A percentile compares a stretch with the other conserved stretches of the same genome.
Conservation (phyloP, 2,888 invertebrate species). For the Dione juno region DNA sequence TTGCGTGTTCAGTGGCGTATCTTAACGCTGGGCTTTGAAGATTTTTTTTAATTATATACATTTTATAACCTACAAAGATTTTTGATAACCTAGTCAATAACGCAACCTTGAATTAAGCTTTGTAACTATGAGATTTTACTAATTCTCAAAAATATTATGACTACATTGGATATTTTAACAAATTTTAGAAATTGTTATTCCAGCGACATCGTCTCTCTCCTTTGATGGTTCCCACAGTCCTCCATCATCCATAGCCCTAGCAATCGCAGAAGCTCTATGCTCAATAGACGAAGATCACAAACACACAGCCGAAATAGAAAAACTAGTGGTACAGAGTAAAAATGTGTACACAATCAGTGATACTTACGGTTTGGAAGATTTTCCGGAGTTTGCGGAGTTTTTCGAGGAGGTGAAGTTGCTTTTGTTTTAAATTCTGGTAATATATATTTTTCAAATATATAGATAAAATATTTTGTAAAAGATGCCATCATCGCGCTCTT, state of each 20-base stretch:
- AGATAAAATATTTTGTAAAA: too few species aligned
- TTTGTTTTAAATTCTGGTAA: background rate
- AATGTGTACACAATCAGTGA: slow-evolving; percentile 65
- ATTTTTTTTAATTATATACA: too few species aligned
- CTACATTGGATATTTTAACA: too few species aligned
- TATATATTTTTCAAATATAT: too few species aligned
- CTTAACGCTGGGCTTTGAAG: too few species aligned
- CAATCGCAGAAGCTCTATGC: slow-evolving; percentile 90
- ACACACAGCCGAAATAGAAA: slow-evolving; percentile 88
- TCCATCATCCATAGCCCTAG: slow-evolving; percentile 85
- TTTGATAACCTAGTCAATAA: too few species aligned
- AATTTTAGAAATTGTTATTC: slow-evolving; percentile 7
- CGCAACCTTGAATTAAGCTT: too few species aligned
- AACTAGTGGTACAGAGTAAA: slow-evolving; percentile 83
- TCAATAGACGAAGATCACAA: slow-evolving; percentile 91
- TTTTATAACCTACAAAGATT: too few species aligned
- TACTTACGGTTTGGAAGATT: slow-evolving; percentile 72
- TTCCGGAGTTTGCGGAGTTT: slow-evolving; percentile 74
- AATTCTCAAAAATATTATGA: too few species aligned
- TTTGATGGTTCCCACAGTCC: slow-evolving; percentile 73
- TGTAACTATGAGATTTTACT: too few species aligned
- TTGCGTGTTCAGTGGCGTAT: too few species aligned
- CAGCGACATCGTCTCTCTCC: slow-evolving; percentile 68
- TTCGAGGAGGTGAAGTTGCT: slow-evolving; percentile 64
- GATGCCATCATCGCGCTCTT: too few species aligned